phyloP scores from a whole-genome alignment of 2,797 vertebrate species.

The Pangasius mekongensis region DNA sequence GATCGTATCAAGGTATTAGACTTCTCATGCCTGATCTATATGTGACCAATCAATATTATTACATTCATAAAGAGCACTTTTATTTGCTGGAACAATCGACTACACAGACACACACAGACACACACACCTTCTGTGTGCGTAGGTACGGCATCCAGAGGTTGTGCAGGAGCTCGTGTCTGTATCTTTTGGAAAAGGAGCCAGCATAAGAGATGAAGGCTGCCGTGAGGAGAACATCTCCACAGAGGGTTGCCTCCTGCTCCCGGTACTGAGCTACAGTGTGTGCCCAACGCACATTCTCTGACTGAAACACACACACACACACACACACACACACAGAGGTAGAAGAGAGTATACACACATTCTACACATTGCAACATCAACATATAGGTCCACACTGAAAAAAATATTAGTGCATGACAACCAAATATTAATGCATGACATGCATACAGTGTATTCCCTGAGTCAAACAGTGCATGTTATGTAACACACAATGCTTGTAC shows the following conservation, averaged over 20 bases:
- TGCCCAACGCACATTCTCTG: slow-evolving; percentile 79
- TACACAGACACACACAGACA: neutral
- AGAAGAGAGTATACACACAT: neutral
- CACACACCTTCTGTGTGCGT: slow-evolving; percentile 67
- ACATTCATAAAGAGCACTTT: neutral
- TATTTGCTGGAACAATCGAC: neutral
- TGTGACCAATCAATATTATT: too few relatives aligned
- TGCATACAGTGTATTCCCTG: neutral
- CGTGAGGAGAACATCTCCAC: slow-evolving; percentile 78
- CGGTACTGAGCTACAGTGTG: slow-evolving; percentile 77
- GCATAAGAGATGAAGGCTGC: slow-evolving; percentile 76
- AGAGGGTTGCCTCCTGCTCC: slow-evolving; percentile 78
- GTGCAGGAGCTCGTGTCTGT: slow-evolving; percentile 71
- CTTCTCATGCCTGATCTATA: neutral
- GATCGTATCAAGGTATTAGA: neutral
- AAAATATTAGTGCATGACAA: neutral
- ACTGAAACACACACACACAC: slow-evolving; percentile 59
- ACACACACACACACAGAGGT: slow-evolving; percentile 14
- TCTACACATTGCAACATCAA: neutral
- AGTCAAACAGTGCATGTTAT: neutral
- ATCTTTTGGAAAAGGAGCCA: slow-evolving; percentile 77
- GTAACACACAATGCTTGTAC: neutral
- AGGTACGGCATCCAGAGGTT: slow-evolving; percentile 77
- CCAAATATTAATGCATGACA: neutral
- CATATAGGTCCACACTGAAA: neutral